Conservation (phyloP, 2,888 invertebrate species). For the Temnothorax ravouxi region DNA sequence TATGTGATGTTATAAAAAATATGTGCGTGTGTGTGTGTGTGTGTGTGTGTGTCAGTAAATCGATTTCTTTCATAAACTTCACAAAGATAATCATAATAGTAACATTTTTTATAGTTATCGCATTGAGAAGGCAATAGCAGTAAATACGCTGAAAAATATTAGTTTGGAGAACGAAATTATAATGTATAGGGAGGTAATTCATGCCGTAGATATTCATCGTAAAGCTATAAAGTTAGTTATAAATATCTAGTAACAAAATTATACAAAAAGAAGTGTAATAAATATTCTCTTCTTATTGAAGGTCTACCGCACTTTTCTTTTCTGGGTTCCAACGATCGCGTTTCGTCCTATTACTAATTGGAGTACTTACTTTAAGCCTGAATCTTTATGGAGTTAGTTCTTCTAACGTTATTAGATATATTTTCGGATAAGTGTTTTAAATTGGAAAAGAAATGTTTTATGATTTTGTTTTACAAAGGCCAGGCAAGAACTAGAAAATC, state of each 20-base stretch:
- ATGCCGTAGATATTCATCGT: constrained; percentile 34
- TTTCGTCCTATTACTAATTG: neutral
- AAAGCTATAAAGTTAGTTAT: constrained; percentile 34
- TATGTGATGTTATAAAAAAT: neutral
- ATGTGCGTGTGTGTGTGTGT: too few relatives aligned
- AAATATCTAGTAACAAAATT: constrained; percentile 3
- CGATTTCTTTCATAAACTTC: neutral
- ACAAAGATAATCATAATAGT: neutral
- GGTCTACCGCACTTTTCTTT: neutral
- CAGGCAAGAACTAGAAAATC: neutral
- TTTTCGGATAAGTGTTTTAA: neutral
- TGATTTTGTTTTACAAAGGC: neutral
- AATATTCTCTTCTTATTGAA: neutral
- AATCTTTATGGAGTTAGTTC: constrained; percentile 22
- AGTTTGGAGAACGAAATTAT: neutral
- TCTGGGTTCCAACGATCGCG: neutral
- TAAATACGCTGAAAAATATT: neutral
- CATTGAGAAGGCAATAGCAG: constrained; percentile 9
- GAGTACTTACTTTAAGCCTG: neutral
- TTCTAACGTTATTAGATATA: neutral
- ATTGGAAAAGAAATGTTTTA: neutral
- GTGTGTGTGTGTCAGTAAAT: too few relatives aligned
- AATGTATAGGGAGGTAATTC: constrained; percentile 12
- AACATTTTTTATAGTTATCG: constrained; percentile 14
- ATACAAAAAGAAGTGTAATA: neutral